phyloP scores from a whole-genome alignment of 1,140 invertebrate genomes.

The Zeugodacus cucurbitae region DNA sequence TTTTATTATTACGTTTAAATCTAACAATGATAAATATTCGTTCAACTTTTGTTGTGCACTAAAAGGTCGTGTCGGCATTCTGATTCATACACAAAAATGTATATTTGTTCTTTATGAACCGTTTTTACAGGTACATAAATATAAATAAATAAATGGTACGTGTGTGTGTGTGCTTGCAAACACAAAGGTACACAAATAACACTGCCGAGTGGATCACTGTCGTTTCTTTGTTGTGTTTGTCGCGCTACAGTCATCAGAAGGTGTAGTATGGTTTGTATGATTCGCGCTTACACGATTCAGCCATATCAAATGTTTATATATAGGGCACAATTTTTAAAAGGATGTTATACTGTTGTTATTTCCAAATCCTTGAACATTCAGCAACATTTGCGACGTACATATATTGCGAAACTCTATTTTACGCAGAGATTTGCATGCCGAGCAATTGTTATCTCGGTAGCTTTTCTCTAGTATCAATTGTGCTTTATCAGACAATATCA shows the following conservation, averaged over 20 bases:
- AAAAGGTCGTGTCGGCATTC: too few species aligned
- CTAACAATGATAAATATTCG: background rate
- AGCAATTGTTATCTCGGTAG: too few species aligned
- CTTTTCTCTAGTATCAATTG: too few species aligned
- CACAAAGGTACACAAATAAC: background rate
- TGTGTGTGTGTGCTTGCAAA: background rate
- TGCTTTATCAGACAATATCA: too few species aligned
- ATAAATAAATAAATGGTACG: background rate
- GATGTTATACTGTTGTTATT: too few species aligned
- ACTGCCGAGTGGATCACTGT: background rate
- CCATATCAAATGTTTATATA: too few species aligned
- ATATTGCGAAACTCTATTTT: too few species aligned
- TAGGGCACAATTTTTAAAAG: too few species aligned
- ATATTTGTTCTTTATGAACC: background rate
- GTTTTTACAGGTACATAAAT: background rate
- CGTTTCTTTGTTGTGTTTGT: background rate
- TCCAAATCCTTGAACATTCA: too few species aligned
- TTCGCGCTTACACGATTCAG: background rate
- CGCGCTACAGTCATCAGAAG: background rate
- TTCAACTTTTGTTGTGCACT: background rate
- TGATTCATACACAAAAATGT: too few species aligned
- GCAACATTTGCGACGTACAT: too few species aligned
- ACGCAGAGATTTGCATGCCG: too few species aligned
- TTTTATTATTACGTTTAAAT: background rate
- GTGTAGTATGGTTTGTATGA: background rate